Conservation (phyloP, 1,140 invertebrate genomes). For the Drosophila paulistorum region DNA sequence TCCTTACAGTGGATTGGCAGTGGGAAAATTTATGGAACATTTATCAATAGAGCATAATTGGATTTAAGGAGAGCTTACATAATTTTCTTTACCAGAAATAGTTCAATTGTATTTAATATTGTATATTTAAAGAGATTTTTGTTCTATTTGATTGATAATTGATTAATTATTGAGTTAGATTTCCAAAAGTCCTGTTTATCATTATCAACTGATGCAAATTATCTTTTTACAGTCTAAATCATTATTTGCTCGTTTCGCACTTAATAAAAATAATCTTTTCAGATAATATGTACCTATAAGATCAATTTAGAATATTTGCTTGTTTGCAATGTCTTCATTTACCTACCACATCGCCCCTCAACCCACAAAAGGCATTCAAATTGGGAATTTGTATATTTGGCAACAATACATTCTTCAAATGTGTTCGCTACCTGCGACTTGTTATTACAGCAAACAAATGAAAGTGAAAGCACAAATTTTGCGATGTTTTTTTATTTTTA, state of each 20-base stretch:
- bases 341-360: neutral
- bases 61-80: too few relatives aligned
- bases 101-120: too few relatives aligned
- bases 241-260: neutral
- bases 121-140: too few relatives aligned
- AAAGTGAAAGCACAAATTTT: slow-evolving; percentile 80
- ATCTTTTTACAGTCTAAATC: neutral
- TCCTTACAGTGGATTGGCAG: too few relatives aligned
- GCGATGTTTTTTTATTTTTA: slow-evolving; percentile 57
- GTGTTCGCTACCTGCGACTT: slow-evolving; percentile 62
- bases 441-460: slow-evolving; percentile 81
- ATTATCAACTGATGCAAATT: neutral
- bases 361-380: slow-evolving; percentile 33
- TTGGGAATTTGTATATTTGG: slow-evolving; percentile 56
- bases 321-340: slow-evolving; percentile 8
- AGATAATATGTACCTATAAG: slow-evolving; percentile 1
- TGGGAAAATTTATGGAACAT: too few relatives aligned
- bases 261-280: neutral
- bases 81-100: too few relatives aligned
- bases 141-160: too few relatives aligned
- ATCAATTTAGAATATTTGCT: neutral
- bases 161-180: too few relatives aligned
- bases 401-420: slow-evolving; percentile 74
- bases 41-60: too few relatives aligned
- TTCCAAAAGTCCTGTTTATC: neutral